Conservation (phyloP, 2,797 vertebrate species). For the Macroramphosus scolopax region DNA sequence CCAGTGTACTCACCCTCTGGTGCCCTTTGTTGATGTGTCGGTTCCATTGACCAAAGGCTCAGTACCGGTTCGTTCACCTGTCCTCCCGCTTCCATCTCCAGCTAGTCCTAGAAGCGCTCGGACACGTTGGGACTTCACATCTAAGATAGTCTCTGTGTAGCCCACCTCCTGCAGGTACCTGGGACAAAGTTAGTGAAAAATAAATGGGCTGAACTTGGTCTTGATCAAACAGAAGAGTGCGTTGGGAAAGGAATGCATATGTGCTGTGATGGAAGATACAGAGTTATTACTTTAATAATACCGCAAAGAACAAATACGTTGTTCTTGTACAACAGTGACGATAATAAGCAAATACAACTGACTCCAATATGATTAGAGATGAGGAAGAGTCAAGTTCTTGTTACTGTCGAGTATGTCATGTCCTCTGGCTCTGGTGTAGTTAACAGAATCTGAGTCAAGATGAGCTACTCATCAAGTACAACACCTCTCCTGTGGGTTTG, state of each 20-base stretch:
- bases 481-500: conserved; percentile 17
- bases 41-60: conserved; percentile 95
- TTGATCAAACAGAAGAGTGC: too few species aligned
- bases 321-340: too few species aligned
- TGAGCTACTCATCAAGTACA: conserved; percentile 30
- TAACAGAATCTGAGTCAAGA: conserved; percentile 21
- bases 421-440: conserved; percentile 28
- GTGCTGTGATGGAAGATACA: too few species aligned
- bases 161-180: conserved; percentile 99
- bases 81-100: conserved; percentile 83
- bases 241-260: too few species aligned
- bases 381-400: conserved; percentile 8
- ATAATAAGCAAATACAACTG: not conserved
- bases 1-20: conserved; percentile 80
- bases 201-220: not conserved
- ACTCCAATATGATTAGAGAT: conserved; percentile 2
- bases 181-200: conserved; percentile 14
- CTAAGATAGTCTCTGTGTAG: conserved; percentile 97
- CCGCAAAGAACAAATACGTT: not conserved
- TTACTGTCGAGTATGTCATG: conserved; percentile 12
- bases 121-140: conserved; percentile 95
- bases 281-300: too few species aligned
- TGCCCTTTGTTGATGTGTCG: conserved; percentile 84
- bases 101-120: conserved; percentile 89
- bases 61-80: conserved; percentile 80